A percentile compares a stretch with the other conserved stretches of the same genome.
phyloP scores from a whole-genome alignment of 53 echinoderm and acorn worm genomes.

The Echinarachnius parma region DNA sequence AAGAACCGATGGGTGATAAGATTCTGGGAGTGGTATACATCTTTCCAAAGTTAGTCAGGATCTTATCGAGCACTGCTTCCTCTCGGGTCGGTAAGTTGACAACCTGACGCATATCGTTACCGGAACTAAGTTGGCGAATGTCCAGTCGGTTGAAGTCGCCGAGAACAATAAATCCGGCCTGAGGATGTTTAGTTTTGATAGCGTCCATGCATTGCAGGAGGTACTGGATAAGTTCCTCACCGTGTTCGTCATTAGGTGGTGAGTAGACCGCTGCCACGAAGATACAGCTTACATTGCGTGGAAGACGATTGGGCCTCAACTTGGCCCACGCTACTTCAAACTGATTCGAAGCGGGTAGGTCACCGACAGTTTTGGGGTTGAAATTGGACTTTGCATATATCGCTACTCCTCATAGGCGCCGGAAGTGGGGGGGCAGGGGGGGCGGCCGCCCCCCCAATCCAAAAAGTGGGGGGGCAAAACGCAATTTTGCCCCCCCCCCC shows the following conservation, averaged over 20 bases:
- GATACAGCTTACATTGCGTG: constrained; percentile 16
- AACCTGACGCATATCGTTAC: constrained; percentile 30
- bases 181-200: constrained; percentile 33
- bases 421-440: too few relatives aligned
- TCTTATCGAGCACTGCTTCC: constrained; percentile 47
- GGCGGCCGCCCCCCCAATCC: too few relatives aligned
- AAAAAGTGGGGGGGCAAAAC: too few relatives aligned
- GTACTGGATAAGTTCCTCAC: constrained; percentile 25
- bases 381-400: constrained; percentile 32
- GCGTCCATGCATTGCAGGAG: constrained; percentile 19
- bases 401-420: too few relatives aligned
- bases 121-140: constrained; percentile 15
- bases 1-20: too few relatives aligned
- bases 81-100: constrained; percentile 35
- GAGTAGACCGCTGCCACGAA: constrained; percentile 38
- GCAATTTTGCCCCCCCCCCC: too few relatives aligned
- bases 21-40: too few relatives aligned
- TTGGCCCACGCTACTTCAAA: constrained; percentile 47
- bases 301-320: constrained; percentile 41
- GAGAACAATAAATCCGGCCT: constrained; percentile 28
- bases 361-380: background rate
- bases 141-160: constrained; percentile 46
- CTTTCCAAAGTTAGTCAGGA: constrained; percentile 39
- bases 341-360: constrained; percentile 25
- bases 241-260: constrained; percentile 17